Evolutionary conservation across 2,797 vertebrate genomes (phyloP), one percentile per base, ranked within the genome.

Genomic region (Catostomus latipinnis): DNA sequence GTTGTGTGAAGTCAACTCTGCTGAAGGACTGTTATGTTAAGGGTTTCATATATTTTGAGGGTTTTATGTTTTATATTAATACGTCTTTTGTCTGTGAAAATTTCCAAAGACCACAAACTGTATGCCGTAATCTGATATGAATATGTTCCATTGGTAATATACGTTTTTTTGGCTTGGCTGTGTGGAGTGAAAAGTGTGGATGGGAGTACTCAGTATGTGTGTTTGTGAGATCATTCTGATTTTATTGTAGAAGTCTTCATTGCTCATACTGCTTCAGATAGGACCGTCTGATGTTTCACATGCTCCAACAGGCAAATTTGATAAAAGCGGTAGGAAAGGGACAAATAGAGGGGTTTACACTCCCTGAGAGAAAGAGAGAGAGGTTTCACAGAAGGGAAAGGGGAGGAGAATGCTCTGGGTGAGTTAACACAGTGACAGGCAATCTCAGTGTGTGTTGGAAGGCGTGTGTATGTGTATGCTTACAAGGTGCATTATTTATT

Each of bases 291-390:
- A 34, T 4, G 34, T 34, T 34, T 86, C 85, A 81, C 87, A 65
- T 86, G 86, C 85, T 84, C 52, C 43, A 71, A 77, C 85, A 82
- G 85, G 83, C 85, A 74, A 66, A 74, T 83, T 79, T 78, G 70
- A 62, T 66, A 70, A 80, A 66, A 83, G 81, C 45, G 67, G 71
- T 63, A 34, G 75, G 71, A 81, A 83, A 74, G 63, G 2, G 80
- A 14, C 58, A 49, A 43, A 2, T 68, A 13, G 53, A 61, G 49
- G 43, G 78, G 76, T 74, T 76, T 70, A 56, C 45, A 54, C 45
- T 74, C 13, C 45, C 10, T 16, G 54, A 2, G 66, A 10, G 54
- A 45, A 46, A 63, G 54, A 1, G 74, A 16, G 60, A 43, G 71
- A 71, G 75, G 76, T 48, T 71, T 71, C 72, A 63, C 61, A 75